Evolutionary conservation across 2,888 invertebrate genomes (phyloP).

Genomic region (Ephialtes manifestator): DNA sequence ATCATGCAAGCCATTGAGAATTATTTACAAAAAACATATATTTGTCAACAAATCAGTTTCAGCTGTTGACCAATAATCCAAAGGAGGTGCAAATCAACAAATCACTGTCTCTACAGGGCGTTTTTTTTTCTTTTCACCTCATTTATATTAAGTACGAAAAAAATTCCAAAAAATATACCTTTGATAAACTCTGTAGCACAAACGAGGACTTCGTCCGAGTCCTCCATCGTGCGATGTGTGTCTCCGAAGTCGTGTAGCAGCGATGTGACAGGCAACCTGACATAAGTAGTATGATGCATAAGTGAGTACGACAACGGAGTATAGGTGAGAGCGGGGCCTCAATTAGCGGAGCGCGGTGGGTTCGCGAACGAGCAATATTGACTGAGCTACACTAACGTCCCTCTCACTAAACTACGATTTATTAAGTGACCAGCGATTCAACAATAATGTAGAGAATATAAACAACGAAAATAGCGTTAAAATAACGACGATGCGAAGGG

Average conservation of each 20-base stretch:
- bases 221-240: constrained; percentile 78
- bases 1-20: no score
- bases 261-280: constrained; percentile 64
- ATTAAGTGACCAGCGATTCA: neutral
- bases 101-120: no score
- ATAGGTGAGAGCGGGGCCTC: constrained; percentile 35
- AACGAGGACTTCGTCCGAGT: constrained; percentile 79
- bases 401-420: neutral
- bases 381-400: constrained; percentile 35
- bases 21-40: no score
- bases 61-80: no score
- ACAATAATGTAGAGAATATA: neutral
- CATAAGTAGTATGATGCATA: constrained; percentile 61
- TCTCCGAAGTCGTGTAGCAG: constrained; percentile 39
- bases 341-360: constrained; percentile 52
- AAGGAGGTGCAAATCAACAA: no score
- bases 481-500: neutral
- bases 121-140: no score
- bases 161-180: constrained; percentile 74
- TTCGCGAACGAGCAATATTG: constrained; percentile 63
- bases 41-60: no score
- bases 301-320: neutral
- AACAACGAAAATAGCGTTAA: neutral
- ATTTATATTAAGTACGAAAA: neutral
- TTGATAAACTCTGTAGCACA: constrained; percentile 83